Base-by-base conservation (phyloP, 1,140 invertebrate genomes). In the Harpegnathos saltator region DNA sequence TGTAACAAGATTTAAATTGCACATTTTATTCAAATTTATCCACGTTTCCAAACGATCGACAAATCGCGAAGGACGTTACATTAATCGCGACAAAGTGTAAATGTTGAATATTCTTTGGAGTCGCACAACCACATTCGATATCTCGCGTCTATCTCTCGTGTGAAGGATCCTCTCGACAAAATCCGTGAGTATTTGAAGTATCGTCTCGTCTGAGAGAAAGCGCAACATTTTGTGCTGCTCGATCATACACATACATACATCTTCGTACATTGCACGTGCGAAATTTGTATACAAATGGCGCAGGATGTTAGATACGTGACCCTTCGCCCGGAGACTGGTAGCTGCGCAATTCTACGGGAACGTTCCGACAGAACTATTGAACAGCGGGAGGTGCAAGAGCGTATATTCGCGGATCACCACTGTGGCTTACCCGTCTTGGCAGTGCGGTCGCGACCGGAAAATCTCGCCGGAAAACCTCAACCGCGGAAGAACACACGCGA, bases 281-380 rank as follows among this genome's bases (percentile, higher is more conserved):
- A 11, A 1, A 77, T 66, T 66, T 77, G 48, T n/a, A n/a, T n/a
- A n/a, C n/a, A n/a, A n/a, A 75, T 65, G 59, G 52, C 26, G 29
- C 48, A 38, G 38, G 48, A 44, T 52, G 61, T 65, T 44, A 77
- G 54, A 77, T 75, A 66, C 29, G 62, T 54, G 61, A 77, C 11
- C 14, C 19, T 38, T 77, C 61, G 66, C 48, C 48, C 11, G 50
- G 15, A 77, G 61, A 77, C 63, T 66, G 7, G 61, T 63, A 77
- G 44, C 74, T 77, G 52, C 19, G 74, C 48, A 66, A 77, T 77
- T 65, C 74, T 38, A n/a, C 61, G 29, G 66, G 48, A 62, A 77
- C 61, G 15, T 19, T 77, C 29, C 22, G 19, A 38, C n/a, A 11
- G n/a, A 56, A 56, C 54, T 22, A 56, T 56, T 19, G 54, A 56